phyloP scores from a whole-genome alignment of 2,113 vertebrate genomes.

The Micronisus gabar region DNA sequence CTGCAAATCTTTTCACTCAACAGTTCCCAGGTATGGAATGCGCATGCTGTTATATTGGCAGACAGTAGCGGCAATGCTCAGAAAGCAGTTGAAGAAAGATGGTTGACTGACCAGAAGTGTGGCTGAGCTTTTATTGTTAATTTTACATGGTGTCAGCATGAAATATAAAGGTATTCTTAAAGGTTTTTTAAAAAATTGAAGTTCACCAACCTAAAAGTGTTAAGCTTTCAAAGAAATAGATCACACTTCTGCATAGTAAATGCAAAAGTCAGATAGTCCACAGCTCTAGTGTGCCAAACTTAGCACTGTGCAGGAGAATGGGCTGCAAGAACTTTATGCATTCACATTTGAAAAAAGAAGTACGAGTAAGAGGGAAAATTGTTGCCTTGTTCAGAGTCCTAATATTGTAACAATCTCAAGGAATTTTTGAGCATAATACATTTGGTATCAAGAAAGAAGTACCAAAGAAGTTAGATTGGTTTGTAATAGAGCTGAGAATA shows the following conservation, averaged over 20 bases:
- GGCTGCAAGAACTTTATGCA: neutral
- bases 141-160: neutral
- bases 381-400: neutral
- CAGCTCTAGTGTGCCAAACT: neutral
- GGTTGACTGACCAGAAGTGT: neutral
- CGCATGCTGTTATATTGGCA: neutral
- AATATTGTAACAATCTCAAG: neutral
- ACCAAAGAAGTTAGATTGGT: neutral
- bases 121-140: neutral
- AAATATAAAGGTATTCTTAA: neutral
- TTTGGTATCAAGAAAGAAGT: neutral
- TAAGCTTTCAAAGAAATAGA: neutral
- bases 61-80: neutral
- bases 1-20: neutral
- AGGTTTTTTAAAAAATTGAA: neutral
- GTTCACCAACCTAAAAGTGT: neutral
- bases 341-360: neutral
- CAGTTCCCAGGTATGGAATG: neutral
- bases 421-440: neutral
- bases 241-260: neutral
- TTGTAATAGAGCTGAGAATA: slow-evolving; percentile 33
- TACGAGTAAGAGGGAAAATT: neutral
- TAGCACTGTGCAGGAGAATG: neutral
- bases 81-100: neutral
- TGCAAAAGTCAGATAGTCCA: neutral